Evolutionary conservation across 2,888 invertebrate species (phyloP).

Genomic region (Ormyrus thymus): DNA sequence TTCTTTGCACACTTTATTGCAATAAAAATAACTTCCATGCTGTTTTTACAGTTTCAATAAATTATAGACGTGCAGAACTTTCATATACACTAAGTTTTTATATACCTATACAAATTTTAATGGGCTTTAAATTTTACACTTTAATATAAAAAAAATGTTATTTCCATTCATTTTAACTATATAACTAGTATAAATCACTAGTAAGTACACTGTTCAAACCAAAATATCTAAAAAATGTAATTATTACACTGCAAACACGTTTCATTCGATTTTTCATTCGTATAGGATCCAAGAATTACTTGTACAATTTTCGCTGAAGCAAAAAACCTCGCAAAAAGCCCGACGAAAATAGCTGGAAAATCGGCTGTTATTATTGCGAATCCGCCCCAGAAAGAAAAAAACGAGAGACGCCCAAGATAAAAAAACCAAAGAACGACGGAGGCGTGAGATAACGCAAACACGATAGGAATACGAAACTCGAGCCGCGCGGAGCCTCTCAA

Average conservation of each 20-base stretch:
- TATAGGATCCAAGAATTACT: not conserved
- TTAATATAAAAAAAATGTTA: no score
- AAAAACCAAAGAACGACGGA: not conserved
- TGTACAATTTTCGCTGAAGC: slow-evolving; percentile 17
- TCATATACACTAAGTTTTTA: no score
- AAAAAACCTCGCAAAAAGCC: slow-evolving; percentile 12
- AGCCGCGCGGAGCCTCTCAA: not conserved
- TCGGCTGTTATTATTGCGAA: slow-evolving; percentile 47
- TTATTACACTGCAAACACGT: no score
- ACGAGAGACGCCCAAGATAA: slow-evolving; percentile 7
- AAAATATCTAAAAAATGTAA: no score
- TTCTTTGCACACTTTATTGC: no score
- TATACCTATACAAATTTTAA: no score
- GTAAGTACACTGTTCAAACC: no score
- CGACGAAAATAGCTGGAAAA: slow-evolving; percentile 40
- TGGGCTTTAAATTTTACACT: no score
- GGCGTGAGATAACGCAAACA: slow-evolving; percentile 27
- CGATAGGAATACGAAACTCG: slow-evolving; percentile 45
- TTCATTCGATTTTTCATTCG: slow-evolving; percentile 48
- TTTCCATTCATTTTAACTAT: no score
- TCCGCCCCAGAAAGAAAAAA: slow-evolving; percentile 15
- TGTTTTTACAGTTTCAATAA: not conserved
- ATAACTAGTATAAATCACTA: no score
- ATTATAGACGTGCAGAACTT: not conserved
- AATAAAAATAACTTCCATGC: not conserved